phyloP scores from a whole-genome alignment of 2,888 invertebrate genomes.

The Agonopterix heracliana region DNA sequence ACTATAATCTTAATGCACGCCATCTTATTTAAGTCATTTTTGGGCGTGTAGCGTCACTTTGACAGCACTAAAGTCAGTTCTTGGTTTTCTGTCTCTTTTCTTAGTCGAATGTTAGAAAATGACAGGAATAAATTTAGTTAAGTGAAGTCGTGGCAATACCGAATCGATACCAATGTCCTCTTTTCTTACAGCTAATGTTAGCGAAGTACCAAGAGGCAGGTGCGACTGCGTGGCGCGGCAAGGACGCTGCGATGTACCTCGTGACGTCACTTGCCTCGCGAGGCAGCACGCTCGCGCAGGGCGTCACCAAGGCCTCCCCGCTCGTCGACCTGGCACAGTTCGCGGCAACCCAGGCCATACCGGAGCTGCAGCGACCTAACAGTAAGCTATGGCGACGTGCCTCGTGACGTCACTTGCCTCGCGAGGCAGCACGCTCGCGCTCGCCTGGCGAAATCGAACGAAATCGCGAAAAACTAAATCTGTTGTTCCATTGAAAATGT shows the following conservation, averaged over 20 bases:
- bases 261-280: conserved; percentile 96
- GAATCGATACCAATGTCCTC: too few relatives aligned
- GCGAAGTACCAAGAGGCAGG: conserved; percentile 86
- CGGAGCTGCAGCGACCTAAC: conserved; percentile 86
- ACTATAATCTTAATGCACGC: too few relatives aligned
- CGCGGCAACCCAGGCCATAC: conserved; percentile 89
- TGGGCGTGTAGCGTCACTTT: too few relatives aligned
- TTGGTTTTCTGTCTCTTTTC: too few relatives aligned
- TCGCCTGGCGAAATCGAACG: too few relatives aligned
- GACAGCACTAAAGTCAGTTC: too few relatives aligned
- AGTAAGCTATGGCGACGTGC: conserved; percentile 80
- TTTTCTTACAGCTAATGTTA: conserved; percentile 80
- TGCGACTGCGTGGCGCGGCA: conserved; percentile 89
- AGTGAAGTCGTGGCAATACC: too few relatives aligned
- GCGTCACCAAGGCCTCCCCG: conserved; percentile 93
- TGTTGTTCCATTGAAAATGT: too few relatives aligned
- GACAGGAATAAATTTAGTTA: too few relatives aligned
- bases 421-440: conserved; percentile 89
- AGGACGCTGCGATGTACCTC: conserved; percentile 97
- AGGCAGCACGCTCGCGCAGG: conserved; percentile 91
- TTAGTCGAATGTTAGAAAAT: too few relatives aligned
- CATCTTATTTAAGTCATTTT: too few relatives aligned
- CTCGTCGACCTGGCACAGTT: conserved; percentile 94
- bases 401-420: conserved; percentile 96
- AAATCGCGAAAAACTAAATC: too few relatives aligned